Percentiles rank a stretch among this genome's conserved stretches.
These are phyloP conservation scores for Hirtodrosophila confusa DNA, from an alignment of 2,888 invertebrate species.

Conservation along the genomic window DNA sequence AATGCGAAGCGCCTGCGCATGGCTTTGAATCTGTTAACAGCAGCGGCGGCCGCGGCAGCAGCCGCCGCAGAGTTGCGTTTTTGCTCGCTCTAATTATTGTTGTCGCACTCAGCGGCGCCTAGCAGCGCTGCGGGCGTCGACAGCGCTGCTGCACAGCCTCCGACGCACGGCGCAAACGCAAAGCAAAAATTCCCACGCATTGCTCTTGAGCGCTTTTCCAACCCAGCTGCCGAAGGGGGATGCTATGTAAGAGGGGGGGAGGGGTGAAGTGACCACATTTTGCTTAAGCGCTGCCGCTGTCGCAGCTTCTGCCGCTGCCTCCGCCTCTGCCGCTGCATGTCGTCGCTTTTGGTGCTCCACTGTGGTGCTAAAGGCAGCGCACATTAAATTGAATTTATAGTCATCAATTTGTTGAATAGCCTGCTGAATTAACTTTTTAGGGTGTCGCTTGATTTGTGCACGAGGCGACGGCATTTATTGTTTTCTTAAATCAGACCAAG, in stretches of 20 bases:
- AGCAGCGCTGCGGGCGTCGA: conserved; percentile 22
- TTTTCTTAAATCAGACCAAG: conserved; percentile 75
- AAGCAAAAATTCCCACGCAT: conserved; percentile 44
- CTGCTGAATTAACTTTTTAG: conserved; percentile 78
- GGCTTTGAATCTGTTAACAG: conserved; percentile 50
- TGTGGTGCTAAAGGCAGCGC: conserved; percentile 61
- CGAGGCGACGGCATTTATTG: conserved; percentile 66
- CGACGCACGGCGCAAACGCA: conserved; percentile 66
- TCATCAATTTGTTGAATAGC: conserved; percentile 79
- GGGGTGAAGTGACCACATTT: conserved; percentile 46
- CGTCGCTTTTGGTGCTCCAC: conserved; percentile 12
- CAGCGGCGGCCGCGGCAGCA: conserved; percentile 24
- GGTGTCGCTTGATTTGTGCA: conserved; percentile 67
- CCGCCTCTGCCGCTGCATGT: conserved; percentile 8
- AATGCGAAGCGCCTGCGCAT: conserved; percentile 63
- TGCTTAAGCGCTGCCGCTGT: conserved; percentile 22
- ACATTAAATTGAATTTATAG: conserved; percentile 82
- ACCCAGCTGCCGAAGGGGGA: background rate
- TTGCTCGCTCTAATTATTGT: conserved; percentile 60
- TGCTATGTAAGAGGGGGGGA: background rate
- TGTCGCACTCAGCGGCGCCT: conserved; percentile 50
- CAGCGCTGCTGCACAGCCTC: conserved; percentile 37
- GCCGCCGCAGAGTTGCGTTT: conserved; percentile 30
- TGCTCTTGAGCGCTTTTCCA: conserved; percentile 70
- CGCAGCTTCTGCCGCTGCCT: conserved; percentile 2